Conservation (phyloP, 1,140 invertebrate genomes). For the Spodoptera litura region DNA sequence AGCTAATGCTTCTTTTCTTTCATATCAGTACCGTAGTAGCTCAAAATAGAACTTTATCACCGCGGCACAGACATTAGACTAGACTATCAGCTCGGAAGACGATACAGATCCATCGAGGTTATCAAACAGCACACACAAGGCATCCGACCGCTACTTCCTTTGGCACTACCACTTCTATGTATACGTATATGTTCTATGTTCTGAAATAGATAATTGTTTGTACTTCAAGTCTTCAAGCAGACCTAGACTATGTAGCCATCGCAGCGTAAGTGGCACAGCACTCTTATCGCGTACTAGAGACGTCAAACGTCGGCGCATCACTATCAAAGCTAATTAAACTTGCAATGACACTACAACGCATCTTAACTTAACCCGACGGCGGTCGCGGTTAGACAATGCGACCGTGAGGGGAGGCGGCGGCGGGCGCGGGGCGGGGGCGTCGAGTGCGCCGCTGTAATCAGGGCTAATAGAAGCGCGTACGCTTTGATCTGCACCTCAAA, state of each 20-base stretch:
- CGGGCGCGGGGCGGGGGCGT: constrained; percentile 57
- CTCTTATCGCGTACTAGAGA: constrained; percentile 9
- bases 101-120: constrained; percentile 2
- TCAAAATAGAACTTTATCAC: constrained; percentile 9
- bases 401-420: constrained; percentile 39
- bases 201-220: not conserved
- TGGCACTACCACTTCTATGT: not conserved
- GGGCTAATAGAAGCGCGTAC: constrained; percentile 83
- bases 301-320: constrained; percentile 43
- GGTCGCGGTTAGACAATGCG: constrained; percentile 66
- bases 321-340: constrained; percentile 77
- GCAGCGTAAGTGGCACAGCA: constrained; percentile 32
- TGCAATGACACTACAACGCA: constrained; percentile 73
- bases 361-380: constrained; percentile 71
- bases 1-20: not conserved
- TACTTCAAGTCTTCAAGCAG: not conserved
- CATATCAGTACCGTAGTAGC: not conserved
- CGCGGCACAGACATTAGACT: not conserved
- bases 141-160: constrained; percentile 8
- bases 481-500: constrained; percentile 84
- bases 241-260: constrained; percentile 22
- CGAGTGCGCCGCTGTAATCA: constrained; percentile 78
- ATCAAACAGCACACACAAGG: constrained; percentile 7
- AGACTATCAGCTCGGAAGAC: not conserved
- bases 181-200: no score